These are phyloP conservation scores for Lota lota DNA, from an alignment of 2,113 vertebrate genomes.

Conservation along the genomic window DNA sequence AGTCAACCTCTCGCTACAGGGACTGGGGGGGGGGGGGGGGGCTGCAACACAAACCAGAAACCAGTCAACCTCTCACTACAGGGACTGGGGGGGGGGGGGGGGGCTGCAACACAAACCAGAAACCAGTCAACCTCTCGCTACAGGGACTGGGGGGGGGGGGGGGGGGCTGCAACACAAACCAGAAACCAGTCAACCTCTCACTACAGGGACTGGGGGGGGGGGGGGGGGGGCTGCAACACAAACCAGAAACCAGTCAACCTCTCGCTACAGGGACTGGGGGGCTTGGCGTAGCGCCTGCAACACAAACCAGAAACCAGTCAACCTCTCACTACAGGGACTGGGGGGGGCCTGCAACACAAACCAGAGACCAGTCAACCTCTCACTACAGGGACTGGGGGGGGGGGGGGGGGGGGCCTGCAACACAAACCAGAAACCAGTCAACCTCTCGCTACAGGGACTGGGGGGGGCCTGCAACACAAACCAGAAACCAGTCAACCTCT, in stretches of 20 bases:
- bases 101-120: slow-evolving; percentile 71
- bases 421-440: slow-evolving; percentile 8
- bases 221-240: slow-evolving; percentile 81
- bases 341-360: slow-evolving; percentile 74
- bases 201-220: slow-evolving; percentile 73
- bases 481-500: slow-evolving; percentile 44
- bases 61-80: slow-evolving; percentile 65
- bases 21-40: slow-evolving; percentile 80
- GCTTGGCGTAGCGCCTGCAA: slow-evolving; percentile 87
- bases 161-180: slow-evolving; percentile 75
- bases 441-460: slow-evolving; percentile 66
- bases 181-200: slow-evolving; percentile 54
- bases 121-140: slow-evolving; percentile 58
- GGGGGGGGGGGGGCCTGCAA: slow-evolving; percentile 87
- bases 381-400: slow-evolving; percentile 67
- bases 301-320: slow-evolving; percentile 8
- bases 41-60: slow-evolving; percentile 60
- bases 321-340: slow-evolving; percentile 66
- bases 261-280: slow-evolving; percentile 68
- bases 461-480: slow-evolving; percentile 74
- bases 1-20: slow-evolving; percentile 69
- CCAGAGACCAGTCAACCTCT: slow-evolving; percentile 44
- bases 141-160: slow-evolving; percentile 77
- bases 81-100: slow-evolving; percentile 76
- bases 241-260: slow-evolving; percentile 32